Percentiles rank a stretch among this genome's conserved stretches.
Evolutionary conservation across 2,113 vertebrate species (phyloP).

Genomic region (Gymnobelideus leadbeateri): DNA sequence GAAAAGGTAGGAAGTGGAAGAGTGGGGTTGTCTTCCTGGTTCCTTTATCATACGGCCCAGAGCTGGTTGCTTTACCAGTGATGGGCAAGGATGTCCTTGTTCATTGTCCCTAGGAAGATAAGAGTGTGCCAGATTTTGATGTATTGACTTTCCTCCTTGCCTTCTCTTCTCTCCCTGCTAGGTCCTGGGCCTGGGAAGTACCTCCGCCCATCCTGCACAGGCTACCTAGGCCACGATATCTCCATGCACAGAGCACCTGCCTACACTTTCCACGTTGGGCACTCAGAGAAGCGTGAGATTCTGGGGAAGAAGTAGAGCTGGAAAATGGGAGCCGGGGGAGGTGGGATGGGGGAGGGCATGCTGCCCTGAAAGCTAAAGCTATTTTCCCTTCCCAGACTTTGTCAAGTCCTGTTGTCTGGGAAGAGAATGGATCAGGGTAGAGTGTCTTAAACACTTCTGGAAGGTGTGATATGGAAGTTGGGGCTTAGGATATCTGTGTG

Average conservation of each 20-base stretch:
- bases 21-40: neutral
- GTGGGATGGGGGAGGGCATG: neutral
- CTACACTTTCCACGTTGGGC: slow-evolving; percentile 41
- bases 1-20: neutral
- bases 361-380: neutral
- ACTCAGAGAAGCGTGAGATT: slow-evolving; percentile 60
- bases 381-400: neutral
- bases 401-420: neutral
- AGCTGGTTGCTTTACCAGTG: neutral
- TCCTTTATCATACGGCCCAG: neutral
- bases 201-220: slow-evolving; percentile 63
- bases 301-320: neutral
- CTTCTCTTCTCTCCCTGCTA: neutral
- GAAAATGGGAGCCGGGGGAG: neutral
- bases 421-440: neutral
- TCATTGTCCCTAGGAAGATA: neutral
- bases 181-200: slow-evolving; percentile 73
- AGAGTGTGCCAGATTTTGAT: neutral
- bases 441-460: neutral
- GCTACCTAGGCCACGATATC: slow-evolving; percentile 44
- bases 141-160: neutral
- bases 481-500: neutral
- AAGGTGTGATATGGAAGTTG: neutral
- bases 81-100: neutral
- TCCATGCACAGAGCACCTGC: slow-evolving; percentile 70